Evolutionary conservation across 2,888 invertebrate genomes (phyloP).

Genomic region (Maniola hyperantus): DNA sequence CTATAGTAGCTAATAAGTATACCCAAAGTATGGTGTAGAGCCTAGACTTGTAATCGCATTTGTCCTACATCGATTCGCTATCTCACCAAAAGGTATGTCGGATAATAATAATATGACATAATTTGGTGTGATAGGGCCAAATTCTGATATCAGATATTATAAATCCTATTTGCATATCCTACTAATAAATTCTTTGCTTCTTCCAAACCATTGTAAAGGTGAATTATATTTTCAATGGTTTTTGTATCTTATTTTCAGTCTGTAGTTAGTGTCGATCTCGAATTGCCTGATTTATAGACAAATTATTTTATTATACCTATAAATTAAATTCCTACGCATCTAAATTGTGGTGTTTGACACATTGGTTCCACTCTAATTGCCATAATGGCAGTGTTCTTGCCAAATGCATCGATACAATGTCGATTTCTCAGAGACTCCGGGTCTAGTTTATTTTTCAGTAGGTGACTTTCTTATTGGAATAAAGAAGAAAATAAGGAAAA

Average conservation of each 20-base stretch:
- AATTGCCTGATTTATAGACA: constrained; percentile 5
- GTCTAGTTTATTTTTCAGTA: background rate
- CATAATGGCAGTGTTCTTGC: constrained; percentile 50
- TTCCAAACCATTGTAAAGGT: background rate
- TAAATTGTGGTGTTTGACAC: constrained; percentile 44
- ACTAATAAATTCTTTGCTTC: background rate
- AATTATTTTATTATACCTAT: constrained; percentile 12
- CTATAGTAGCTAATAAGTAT: no score
- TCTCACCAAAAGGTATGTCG: no score
- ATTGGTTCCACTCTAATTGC: constrained; percentile 59
- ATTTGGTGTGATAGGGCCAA: no score
- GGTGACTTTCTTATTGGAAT: background rate
- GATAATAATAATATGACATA: no score
- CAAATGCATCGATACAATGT: constrained; percentile 44
- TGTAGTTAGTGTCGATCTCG: background rate
- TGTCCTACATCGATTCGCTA: no score
- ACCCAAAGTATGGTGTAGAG: no score
- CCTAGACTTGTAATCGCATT: no score
- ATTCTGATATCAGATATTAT: no score
- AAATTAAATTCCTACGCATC: constrained; percentile 22
- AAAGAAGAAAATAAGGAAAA: background rate
- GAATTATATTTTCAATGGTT: background rate
- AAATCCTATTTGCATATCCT: no score
- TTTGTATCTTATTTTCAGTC: background rate
- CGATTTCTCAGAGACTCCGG: constrained; percentile 20